A percentile compares a stretch with the other conserved stretches of the same genome.
Evolutionary conservation across 2,888 invertebrate species (phyloP).

Genomic region (Tipula lateralis): DNA sequence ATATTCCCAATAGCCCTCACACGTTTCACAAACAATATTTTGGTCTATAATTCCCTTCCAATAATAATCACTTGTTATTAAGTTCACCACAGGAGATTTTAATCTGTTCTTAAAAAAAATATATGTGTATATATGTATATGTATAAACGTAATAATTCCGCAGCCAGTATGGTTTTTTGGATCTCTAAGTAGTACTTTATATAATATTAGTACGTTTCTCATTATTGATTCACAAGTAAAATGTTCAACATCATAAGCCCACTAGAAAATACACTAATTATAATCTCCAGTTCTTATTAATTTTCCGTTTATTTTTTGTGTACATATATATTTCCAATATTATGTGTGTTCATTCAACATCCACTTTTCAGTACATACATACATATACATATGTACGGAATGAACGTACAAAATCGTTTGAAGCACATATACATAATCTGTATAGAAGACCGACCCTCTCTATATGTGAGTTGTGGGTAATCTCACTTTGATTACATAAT

Average conservation of each 20-base stretch:
- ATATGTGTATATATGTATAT: not conserved
- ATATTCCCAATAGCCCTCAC: constrained; percentile 25
- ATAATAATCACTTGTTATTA: constrained; percentile 41
- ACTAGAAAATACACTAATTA: not conserved
- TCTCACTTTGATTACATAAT: constrained; percentile 24
- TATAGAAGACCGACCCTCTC: not conserved
- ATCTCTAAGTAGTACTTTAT: not conserved
- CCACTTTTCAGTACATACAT: not conserved
- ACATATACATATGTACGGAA: not conserved
- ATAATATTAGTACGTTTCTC: not conserved
- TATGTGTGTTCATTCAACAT: not conserved
- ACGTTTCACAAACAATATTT: constrained; percentile 29
- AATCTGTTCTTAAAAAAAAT: constrained; percentile 39
- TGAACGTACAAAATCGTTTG: not conserved
- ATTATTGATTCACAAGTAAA: not conserved
- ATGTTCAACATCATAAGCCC: not conserved
- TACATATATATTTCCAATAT: not conserved
- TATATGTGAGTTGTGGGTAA: not conserved
- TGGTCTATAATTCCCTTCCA: constrained; percentile 20
- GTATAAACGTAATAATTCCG: not conserved
- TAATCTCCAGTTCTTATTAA: constrained; percentile 4
- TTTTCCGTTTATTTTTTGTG: not conserved
- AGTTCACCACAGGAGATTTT: constrained; percentile 49
- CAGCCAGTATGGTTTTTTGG: constrained; percentile 19
- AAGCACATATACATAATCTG: not conserved